Percentiles rank a stretch among this genome's conserved stretches.
Conservation (phyloP, 2,888 invertebrate species). For the Archips xylosteana region DNA sequence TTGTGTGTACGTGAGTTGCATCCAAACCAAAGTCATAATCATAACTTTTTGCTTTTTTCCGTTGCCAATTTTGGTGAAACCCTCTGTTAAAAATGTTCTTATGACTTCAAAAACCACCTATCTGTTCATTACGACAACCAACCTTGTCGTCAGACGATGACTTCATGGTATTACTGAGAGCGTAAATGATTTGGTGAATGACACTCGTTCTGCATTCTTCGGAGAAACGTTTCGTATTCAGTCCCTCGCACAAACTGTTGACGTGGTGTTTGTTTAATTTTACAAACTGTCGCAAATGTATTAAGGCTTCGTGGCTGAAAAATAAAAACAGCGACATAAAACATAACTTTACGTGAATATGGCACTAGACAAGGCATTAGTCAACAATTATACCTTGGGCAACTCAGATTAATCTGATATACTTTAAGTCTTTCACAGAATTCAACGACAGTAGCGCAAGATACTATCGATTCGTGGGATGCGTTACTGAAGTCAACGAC, state of each 20-base stretch:
- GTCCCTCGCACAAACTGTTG: slow-evolving; percentile 77
- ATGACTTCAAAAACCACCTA: background rate
- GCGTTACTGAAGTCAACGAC: slow-evolving; percentile 63
- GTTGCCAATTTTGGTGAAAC: too few relatives aligned
- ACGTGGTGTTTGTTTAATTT: slow-evolving; percentile 82
- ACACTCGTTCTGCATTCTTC: slow-evolving; percentile 87
- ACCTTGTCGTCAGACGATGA: slow-evolving; percentile 78
- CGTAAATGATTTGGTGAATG: slow-evolving; percentile 87
- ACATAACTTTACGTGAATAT: background rate
- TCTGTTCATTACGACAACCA: slow-evolving; percentile 42
- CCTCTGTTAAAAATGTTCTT: background rate
- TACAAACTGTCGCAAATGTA: slow-evolving; percentile 82
- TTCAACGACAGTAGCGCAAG: slow-evolving; percentile 52
- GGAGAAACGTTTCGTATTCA: slow-evolving; percentile 86
- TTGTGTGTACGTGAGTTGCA: too few relatives aligned
- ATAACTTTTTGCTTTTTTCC: too few relatives aligned
- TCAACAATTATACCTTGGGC: slow-evolving; percentile 64
- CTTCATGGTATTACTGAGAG: slow-evolving; percentile 84
- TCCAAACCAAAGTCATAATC: too few relatives aligned
- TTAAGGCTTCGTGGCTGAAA: slow-evolving; percentile 81
- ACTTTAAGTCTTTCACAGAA: slow-evolving; percentile 65
- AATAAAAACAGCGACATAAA: background rate
- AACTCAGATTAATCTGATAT: slow-evolving; percentile 60
- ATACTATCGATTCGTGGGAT: slow-evolving; percentile 49
- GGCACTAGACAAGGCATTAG: background rate